Evolutionary conservation across 2,797 vertebrate species (phyloP).

Genomic region (Arctocebus calabarensis): DNA sequence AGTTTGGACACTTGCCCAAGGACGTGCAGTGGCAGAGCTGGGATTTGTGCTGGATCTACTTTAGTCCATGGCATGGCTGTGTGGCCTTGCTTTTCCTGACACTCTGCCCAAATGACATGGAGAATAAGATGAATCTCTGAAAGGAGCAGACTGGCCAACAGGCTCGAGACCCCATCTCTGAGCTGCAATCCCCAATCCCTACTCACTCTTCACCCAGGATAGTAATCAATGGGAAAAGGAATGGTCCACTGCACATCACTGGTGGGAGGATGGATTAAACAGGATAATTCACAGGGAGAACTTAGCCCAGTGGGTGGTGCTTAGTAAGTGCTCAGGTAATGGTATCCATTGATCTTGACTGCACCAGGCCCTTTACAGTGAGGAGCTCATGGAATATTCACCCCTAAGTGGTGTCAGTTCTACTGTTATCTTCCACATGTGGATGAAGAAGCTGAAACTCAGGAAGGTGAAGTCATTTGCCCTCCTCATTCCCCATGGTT

Average conservation of each 20-base stretch:
- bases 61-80: rapidly evolving
- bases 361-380: neutral
- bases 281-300: neutral
- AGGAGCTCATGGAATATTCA: neutral
- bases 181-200: neutral
- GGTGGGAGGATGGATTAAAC: neutral
- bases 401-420: neutral
- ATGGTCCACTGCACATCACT: neutral
- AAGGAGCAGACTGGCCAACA: neutral
- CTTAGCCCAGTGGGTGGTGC: neutral
- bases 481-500: neutral
- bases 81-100: neutral
- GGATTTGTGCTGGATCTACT: neutral
- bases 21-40: neutral
- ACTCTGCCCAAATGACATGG: neutral
- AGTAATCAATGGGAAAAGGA: neutral
- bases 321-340: neutral
- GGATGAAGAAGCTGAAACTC: neutral
- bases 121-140: neutral
- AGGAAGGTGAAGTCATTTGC: neutral
- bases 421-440: rapidly evolving
- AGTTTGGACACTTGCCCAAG: neutral
- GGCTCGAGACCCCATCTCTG: neutral
- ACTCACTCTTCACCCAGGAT: neutral
- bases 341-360: neutral